These are phyloP conservation scores for Pseudorhiza aurosa DNA, from an alignment of 30 jellyfish, hydroid and myxozoan species.

Conservation along the genomic window DNA sequence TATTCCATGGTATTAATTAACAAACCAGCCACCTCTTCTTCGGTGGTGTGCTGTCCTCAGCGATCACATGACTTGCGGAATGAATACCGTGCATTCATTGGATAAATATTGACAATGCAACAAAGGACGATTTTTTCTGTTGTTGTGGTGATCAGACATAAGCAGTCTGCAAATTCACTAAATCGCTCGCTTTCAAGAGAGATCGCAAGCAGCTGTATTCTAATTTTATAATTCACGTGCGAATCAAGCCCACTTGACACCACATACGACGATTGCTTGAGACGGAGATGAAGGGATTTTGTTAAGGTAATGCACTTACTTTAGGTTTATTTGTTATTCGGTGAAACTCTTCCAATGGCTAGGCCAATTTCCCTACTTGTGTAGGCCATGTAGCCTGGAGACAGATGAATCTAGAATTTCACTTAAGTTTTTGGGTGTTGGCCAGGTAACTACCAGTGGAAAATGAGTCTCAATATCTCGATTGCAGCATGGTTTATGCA, in stretches of 20 bases:
- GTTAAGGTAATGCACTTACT: background rate
- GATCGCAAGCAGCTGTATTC: background rate
- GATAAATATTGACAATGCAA: slow-evolving; percentile 1
- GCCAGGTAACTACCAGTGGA: too few species aligned
- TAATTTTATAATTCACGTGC: background rate
- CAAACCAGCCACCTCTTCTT: too few species aligned
- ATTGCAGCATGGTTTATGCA: too few species aligned
- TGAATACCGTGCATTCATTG: background rate
- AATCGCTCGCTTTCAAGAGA: background rate
- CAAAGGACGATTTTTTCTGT: background rate
- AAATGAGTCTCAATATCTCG: too few species aligned
- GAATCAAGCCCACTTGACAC: background rate
- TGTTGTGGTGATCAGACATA: slow-evolving; percentile 4
- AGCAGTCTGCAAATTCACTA: slow-evolving; percentile 1
- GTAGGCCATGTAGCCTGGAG: too few species aligned
- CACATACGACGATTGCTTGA: background rate
- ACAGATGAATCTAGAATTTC: too few species aligned
- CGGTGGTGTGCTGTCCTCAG: too few species aligned
- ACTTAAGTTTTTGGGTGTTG: too few species aligned
- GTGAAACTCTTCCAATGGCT: background rate
- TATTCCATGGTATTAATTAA: too few species aligned
- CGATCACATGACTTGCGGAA: too few species aligned
- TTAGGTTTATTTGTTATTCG: too few species aligned
- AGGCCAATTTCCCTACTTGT: too few species aligned
- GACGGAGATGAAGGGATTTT: background rate